These are phyloP conservation scores for Borostomias antarcticus DNA, from an alignment of 2,797 vertebrate genomes.

Conservation along the genomic window DNA sequence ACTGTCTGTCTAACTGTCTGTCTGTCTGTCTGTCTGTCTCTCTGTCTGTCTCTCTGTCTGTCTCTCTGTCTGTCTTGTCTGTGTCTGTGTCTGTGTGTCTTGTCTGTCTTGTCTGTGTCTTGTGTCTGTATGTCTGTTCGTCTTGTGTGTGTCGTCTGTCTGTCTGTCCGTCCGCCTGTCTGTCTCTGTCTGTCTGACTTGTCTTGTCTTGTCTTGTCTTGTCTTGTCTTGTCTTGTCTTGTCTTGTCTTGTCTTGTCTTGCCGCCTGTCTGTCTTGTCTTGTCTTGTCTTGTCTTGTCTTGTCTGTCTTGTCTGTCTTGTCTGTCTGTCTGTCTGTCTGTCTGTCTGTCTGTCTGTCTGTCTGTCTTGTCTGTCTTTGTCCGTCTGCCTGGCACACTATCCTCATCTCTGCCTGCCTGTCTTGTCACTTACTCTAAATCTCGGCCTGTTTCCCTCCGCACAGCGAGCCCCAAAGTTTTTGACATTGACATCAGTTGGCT, in stretches of 20 bases:
- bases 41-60: neutral
- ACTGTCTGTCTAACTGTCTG: conserved; percentile 19
- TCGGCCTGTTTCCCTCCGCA: neutral
- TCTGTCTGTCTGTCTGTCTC: neutral
- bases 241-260: too few species aligned
- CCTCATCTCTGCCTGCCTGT: neutral
- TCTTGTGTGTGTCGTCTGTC: too few species aligned
- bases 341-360: conserved; percentile 21
- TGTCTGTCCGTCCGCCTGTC: conserved; percentile 10
- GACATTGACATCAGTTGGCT: conserved; percentile 31
- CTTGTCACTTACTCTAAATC: neutral
- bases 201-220: too few species aligned
- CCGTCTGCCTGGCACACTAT: neutral
- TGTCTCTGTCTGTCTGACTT: conserved; percentile 25
- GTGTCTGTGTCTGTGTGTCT: conserved; percentile 23
- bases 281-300: too few species aligned
- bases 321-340: neutral
- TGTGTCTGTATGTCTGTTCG: neutral
- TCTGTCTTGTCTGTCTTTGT: conserved; percentile 27
- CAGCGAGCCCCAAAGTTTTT: neutral
- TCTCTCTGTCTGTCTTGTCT: conserved; percentile 10
- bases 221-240: too few species aligned
- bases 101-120: too few species aligned
- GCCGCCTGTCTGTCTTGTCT: conserved; percentile 11
- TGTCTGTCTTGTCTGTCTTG: neutral